Conservation (phyloP, 1,140 invertebrate species). For the Conus betulinus region DNA sequence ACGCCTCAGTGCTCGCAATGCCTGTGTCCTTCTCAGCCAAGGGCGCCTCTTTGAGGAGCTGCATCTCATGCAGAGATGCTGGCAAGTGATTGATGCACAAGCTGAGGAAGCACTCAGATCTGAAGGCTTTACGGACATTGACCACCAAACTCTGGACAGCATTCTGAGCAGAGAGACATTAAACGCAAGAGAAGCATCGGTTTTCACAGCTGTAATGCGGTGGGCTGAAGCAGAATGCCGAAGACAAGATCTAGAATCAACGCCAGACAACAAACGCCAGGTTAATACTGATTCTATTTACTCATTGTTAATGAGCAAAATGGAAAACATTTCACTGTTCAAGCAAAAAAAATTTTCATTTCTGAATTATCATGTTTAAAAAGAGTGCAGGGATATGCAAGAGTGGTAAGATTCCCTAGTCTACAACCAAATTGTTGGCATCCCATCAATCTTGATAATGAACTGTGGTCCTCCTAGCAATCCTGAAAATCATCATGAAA, state of each 20-base stretch:
- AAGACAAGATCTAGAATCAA: conserved; percentile 81
- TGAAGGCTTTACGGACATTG: conserved; percentile 92
- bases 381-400: too few species aligned
- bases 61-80: conserved; percentile 86
- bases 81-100: conserved; percentile 93
- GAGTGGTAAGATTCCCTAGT: too few species aligned
- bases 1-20: conserved; percentile 88
- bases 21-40: conserved; percentile 86
- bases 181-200: conserved; percentile 85
- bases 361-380: too few species aligned
- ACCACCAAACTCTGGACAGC: conserved; percentile 86
- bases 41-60: conserved; percentile 89
- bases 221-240: conserved; percentile 90
- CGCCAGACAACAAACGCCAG: conserved; percentile 83
- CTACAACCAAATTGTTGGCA: too few species aligned
- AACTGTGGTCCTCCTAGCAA: too few species aligned
- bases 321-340: too few species aligned
- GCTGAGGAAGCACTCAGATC: conserved; percentile 87
- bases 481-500: too few species aligned
- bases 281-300: conserved; percentile 55
- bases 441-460: too few species aligned
- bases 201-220: conserved; percentile 83
- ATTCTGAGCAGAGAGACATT: conserved; percentile 90
- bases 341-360: too few species aligned
- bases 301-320: too few species aligned